These are phyloP conservation scores for Microtus ochrogaster DNA, from an alignment of 2,113 vertebrate genomes.

Conservation along the genomic window DNA sequence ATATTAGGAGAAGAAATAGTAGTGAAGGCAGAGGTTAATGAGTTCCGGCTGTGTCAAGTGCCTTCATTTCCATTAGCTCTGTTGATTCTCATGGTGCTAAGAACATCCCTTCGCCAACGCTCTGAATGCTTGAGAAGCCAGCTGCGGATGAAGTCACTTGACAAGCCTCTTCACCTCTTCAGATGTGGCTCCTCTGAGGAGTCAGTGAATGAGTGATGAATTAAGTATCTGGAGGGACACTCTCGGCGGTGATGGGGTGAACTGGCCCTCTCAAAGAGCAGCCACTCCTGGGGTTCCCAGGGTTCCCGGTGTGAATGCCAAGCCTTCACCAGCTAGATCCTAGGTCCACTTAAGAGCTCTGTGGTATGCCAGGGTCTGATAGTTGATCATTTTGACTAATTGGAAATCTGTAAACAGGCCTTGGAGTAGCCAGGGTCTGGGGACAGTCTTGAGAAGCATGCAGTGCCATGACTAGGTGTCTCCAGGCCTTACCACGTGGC, in stretches of 20 bases:
- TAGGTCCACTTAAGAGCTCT: background rate
- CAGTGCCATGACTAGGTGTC: background rate
- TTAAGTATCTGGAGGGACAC: slow-evolving; percentile 38
- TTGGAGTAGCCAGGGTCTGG: background rate
- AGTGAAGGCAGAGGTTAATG: background rate
- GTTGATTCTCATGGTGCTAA: background rate
- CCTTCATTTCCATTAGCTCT: background rate
- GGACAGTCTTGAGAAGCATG: background rate
- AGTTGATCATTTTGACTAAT: slow-evolving; percentile 21
- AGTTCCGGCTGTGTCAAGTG: background rate
- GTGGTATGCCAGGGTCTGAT: background rate
- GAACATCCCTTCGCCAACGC: background rate
- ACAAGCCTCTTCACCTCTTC: background rate
- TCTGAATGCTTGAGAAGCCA: slow-evolving; percentile 24
- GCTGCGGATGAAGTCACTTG: slow-evolving; percentile 1
- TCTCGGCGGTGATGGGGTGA: background rate
- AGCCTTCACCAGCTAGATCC: background rate
- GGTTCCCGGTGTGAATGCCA: background rate
- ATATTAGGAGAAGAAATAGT: background rate
- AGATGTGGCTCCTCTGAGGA: slow-evolving; percentile 8
- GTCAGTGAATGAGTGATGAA: background rate
- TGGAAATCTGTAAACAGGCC: background rate
- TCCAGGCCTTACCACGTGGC: background rate
- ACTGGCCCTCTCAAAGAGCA: background rate
- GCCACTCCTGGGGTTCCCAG: background rate